Evolutionary conservation across 1,140 invertebrate species (phyloP), one percentile per base, ranked within the genome.

Genomic region (Euschistus heros): DNA sequence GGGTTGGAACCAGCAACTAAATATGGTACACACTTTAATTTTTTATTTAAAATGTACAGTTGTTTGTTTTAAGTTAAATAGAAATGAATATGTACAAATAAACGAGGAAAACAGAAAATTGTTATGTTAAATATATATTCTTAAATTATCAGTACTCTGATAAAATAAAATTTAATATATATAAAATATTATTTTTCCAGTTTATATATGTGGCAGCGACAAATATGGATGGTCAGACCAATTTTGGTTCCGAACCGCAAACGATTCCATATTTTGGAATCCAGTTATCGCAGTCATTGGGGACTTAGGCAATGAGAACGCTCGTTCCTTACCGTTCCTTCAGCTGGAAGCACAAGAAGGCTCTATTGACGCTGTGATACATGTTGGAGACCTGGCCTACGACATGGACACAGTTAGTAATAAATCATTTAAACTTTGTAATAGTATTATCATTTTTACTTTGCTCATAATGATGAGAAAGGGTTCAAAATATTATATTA

Each of bases 301-400:
- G 0, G 93, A 96, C 75, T 86, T 96, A 84, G 93, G 93, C 3
- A 92, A 88, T 76, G 84, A 84, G 69, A 95, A 96, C 79, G 90
- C 90, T 22, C 79, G 85, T 73, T 91, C 91, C n/a, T 77, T 95
- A 46, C 80, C 84, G 0, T 78, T 86, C 55, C 75, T 97, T 33
- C 89, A 93, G 74, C 77, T 87, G 68, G 94, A 97, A 71, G 83
- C 86, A 0, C 83, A 92, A 72, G 77, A 79, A 37, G 87, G 82
- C n/a, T 75, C 84, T 69, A 94, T 92, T 75, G 91, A 98, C 79
- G 82, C 88, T 67, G 85, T 93, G 63, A 79, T 97, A 57, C 94
- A 98, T 79, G 89, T 95, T 67, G 94, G 94, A 0, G 93, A 96
- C 81, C 91, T 98, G 80, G 94, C 94, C 0, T 98, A 98, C 78